Evolutionary conservation across 2,888 invertebrate genomes (phyloP).

Genomic region (Drosophila diplacantha): DNA sequence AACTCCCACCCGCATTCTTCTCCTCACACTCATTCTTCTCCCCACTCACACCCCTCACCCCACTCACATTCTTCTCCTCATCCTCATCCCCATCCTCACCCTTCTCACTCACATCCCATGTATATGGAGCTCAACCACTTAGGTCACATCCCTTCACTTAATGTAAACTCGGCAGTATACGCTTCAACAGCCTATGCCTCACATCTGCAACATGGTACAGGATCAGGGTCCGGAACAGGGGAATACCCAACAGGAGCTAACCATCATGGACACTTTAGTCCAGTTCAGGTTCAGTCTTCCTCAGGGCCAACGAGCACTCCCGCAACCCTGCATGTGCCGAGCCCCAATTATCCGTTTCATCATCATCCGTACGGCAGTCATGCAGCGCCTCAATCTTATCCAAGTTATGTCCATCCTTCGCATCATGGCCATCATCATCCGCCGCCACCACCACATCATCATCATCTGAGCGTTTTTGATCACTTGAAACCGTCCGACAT

Average conservation of each 20-base stretch:
- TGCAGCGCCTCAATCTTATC: constrained; percentile 58
- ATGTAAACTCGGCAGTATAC: constrained; percentile 77
- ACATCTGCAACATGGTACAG: constrained; percentile 70
- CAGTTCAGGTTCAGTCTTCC: constrained; percentile 34
- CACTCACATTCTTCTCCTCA: constrained; percentile 19
- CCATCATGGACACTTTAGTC: constrained; percentile 37
- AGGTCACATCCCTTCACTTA: constrained; percentile 78
- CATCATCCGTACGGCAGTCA: constrained; percentile 70
- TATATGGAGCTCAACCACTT: constrained; percentile 78
- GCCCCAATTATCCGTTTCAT: constrained; percentile 83
- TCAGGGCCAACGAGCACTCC: constrained; percentile 30
- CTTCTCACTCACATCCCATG: constrained; percentile 59
- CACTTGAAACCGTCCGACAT: constrained; percentile 79
- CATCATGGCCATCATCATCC: constrained; percentile 58
- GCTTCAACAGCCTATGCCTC: constrained; percentile 45
- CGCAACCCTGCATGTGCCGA: constrained; percentile 82
- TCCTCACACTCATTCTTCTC: constrained; percentile 42
- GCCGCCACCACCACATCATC: constrained; percentile 50
- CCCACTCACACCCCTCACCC: constrained; percentile 55
- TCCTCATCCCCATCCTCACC: constrained; percentile 23
- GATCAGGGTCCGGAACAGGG: constrained; percentile 21
- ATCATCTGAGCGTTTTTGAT: constrained; percentile 78
- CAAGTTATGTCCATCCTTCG: constrained; percentile 53
- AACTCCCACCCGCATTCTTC: constrained; percentile 16
- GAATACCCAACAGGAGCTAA: constrained; percentile 36